Evolutionary conservation across 2,888 invertebrate species (phyloP).

Genomic region (Xiphydria camelus): DNA sequence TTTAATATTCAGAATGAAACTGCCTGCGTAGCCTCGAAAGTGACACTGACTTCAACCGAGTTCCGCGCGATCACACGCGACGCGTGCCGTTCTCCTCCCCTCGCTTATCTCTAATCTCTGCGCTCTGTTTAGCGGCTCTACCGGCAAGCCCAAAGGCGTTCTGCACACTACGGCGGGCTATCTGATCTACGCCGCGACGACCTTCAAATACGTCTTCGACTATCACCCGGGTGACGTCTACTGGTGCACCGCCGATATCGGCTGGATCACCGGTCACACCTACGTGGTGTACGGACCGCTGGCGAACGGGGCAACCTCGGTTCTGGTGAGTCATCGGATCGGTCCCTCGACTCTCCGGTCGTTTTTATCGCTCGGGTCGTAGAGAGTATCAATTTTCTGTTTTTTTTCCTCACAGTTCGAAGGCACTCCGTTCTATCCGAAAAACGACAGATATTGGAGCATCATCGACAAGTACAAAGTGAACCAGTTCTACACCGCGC

Average conservation of each 20-base stretch:
- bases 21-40: background rate
- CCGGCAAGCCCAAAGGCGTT: conserved; percentile 98
- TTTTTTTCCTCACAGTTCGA: conserved; percentile 73
- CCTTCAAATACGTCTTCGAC: conserved; percentile 96
- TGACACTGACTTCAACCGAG: conserved; percentile 17
- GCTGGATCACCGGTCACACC: conserved; percentile 95
- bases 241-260: conserved; percentile 96
- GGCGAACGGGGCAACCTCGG: conserved; percentile 90
- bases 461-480: conserved; percentile 93
- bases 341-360: too few relatives aligned
- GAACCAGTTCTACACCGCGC: conserved; percentile 96
- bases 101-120: background rate
- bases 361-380: too few relatives aligned
- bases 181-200: conserved; percentile 88
- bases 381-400: background rate
- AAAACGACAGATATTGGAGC: conserved; percentile 91
- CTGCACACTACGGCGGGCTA: conserved; percentile 95
- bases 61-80: too few relatives aligned
- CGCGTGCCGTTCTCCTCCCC: too few relatives aligned
- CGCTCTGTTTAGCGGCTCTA: conserved; percentile 74
- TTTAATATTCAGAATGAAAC: background rate
- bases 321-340: conserved; percentile 79
- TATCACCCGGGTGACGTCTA: conserved; percentile 80
- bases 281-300: conserved; percentile 95
- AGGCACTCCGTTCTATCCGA: conserved; percentile 95